Evolutionary conservation across 2,113 vertebrate species (phyloP).

Genomic region (human): DNA sequence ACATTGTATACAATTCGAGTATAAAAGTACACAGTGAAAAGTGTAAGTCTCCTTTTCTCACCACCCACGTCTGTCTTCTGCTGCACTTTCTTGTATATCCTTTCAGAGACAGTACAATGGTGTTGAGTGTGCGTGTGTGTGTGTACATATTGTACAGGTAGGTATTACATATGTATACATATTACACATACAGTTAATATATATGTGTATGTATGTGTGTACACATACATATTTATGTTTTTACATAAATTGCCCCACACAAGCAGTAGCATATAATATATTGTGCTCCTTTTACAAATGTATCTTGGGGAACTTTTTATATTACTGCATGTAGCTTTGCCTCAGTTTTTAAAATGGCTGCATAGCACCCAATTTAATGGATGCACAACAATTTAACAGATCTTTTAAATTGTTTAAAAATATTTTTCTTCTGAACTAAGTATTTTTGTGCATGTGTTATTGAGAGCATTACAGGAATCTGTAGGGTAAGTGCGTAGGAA

Average conservation of each 20-base stretch:
- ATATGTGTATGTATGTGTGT: neutral
- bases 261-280: neutral
- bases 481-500: neutral
- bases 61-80: neutral
- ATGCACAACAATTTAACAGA: neutral
- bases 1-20: neutral
- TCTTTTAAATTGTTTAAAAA: neutral
- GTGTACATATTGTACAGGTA: neutral
- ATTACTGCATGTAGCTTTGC: neutral
- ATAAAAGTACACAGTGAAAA: neutral
- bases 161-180: neutral
- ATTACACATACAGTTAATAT: neutral
- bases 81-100: neutral
- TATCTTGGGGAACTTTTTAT: neutral
- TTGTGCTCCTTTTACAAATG: neutral
- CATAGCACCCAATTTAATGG: neutral
- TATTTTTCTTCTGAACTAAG: neutral
- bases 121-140: neutral
- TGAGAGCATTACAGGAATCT: neutral
- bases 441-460: neutral
- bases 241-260: neutral
- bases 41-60: neutral
- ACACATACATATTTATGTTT: neutral
- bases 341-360: neutral
- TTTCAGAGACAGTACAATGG: neutral